Evolutionary conservation across 2,888 invertebrate species (phyloP), one percentile per base, ranked within the genome.

Genomic region (Cybosia mesomella): DNA sequence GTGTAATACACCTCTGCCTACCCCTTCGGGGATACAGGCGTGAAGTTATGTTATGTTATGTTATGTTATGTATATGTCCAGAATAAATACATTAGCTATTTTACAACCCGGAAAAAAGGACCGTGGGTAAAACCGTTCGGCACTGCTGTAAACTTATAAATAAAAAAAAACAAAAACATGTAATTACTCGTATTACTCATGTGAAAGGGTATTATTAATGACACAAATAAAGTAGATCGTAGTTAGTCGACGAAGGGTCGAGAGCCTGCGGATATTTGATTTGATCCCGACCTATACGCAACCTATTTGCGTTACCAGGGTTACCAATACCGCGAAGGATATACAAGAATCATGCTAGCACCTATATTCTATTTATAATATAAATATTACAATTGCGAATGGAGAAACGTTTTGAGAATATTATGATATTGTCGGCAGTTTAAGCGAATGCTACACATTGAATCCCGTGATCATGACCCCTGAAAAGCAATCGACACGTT

Each of bases 261-360:
- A 58, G 71, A 55, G 72, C 71, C 67, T 60, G 64, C 74, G 79
- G 77, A 81, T 79, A 80, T 83, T 81, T 80, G 78, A 80, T 83
- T 79, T 77, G 73, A 75, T 75, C 75, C 68, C 68, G 39, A 64
- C 71, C 72, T 76, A 73, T 68, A 71, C 59, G 70, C 55, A 43
- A 68, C 60, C 65, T 79, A 68, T 72, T 76, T 58, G 58, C 34
- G n/a, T 21, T 21, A n/a, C 22, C 53, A 74, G 77, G 69, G 69
- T 64, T 58, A 43, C 60, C 53, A 15, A 55, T 28, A 36, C 18
- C 21, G 9, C n/a, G 22, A 58, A 39, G 32, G 39, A 22, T 43
- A 62, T 34, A 22, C 13, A 58, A 22, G 62, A 53, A 15, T 43
- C 32, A 39, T 18, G 34, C 36, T 24, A 8, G 28, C 15, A 24